Evolutionary conservation across 2,888 invertebrate genomes (phyloP), one percentile per base, ranked within the genome.

Genomic region (Oligia strigilis): DNA sequence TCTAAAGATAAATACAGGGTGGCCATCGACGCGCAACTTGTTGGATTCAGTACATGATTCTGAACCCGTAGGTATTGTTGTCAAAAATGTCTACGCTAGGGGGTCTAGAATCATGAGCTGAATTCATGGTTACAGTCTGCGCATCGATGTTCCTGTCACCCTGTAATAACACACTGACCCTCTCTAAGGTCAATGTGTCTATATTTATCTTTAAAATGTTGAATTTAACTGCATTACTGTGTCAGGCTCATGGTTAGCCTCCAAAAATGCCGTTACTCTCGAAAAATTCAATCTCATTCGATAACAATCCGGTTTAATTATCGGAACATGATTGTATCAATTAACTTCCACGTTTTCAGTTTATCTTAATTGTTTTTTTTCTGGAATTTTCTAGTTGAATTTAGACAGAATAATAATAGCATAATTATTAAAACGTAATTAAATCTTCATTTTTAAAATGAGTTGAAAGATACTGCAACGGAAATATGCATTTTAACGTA

Each of bases 251-350:
- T 49, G 46, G 49, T 52, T 40, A 62, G 13, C 36, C 17, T 46
- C 52, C 43, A 46, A 75, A 73, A 70, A 46, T 69, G 23, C 36
- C 58, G 58, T 46, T 60, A 69, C 29, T 72, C 55, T 14, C 64
- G 49, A 49, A 36, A 43, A n/a, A 72, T 1, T 52, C 40, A 69
- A 81, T 29, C 19, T 29, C 29, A 73, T 49, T 66, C 19, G 29
- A 81, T 75, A 43, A 72, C 46, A 69, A 85, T 60, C 64, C 29
- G 29, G 76, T 81, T 71, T 49, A 13, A 55, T 19, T 81, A 46
- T 36, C 23, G 46, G 29, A 70, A 70, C 55, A 19, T 55, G 43
- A 43, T 43, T 43, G 70, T 74, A 74, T 74, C 29, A 60, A 74
- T 82, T 74, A 74, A 65, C 11, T 65, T 40, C 0, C n/a, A 43